Evolutionary conservation across 1,140 invertebrate species (phyloP).

Genomic region (Mactra quadrangularis): DNA sequence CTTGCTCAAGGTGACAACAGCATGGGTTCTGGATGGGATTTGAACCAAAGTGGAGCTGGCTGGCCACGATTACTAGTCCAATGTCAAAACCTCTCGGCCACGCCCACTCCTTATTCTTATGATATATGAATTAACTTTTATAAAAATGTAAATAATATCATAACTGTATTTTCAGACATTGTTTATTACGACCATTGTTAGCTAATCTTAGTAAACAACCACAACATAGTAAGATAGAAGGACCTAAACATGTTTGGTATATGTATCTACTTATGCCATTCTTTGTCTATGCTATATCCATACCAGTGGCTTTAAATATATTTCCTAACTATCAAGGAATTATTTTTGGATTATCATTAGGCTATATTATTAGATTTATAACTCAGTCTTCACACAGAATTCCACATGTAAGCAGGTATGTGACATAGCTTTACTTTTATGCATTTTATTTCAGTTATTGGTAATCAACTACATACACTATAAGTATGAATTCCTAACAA

Average conservation of each 20-base stretch:
- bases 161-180: slow-evolving; percentile 75
- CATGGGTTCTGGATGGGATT: too few relatives aligned
- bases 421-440: too few relatives aligned
- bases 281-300: slow-evolving; percentile 54
- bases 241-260: slow-evolving; percentile 71
- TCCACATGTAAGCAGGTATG: slow-evolving; percentile 74
- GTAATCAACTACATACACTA: too few relatives aligned
- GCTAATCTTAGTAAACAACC: slow-evolving; percentile 49
- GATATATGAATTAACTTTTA: too few relatives aligned
- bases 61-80: too few relatives aligned
- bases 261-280: slow-evolving; percentile 70
- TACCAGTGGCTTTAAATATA: slow-evolving; percentile 56
- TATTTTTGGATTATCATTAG: slow-evolving; percentile 61
- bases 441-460: too few relatives aligned
- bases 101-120: too few relatives aligned
- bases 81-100: too few relatives aligned
- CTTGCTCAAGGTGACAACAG: too few relatives aligned
- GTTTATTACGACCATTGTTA: slow-evolving; percentile 65
- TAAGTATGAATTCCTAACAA: too few relatives aligned
- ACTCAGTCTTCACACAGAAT: slow-evolving; percentile 70
- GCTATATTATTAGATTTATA: slow-evolving; percentile 44
- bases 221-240: slow-evolving; percentile 38
- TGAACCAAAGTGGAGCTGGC: too few relatives aligned
- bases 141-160: too few relatives aligned
- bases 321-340: slow-evolving; percentile 64